Base-by-base conservation (phyloP, 2,797 vertebrate species). In the Alosa sapidissima region DNA sequence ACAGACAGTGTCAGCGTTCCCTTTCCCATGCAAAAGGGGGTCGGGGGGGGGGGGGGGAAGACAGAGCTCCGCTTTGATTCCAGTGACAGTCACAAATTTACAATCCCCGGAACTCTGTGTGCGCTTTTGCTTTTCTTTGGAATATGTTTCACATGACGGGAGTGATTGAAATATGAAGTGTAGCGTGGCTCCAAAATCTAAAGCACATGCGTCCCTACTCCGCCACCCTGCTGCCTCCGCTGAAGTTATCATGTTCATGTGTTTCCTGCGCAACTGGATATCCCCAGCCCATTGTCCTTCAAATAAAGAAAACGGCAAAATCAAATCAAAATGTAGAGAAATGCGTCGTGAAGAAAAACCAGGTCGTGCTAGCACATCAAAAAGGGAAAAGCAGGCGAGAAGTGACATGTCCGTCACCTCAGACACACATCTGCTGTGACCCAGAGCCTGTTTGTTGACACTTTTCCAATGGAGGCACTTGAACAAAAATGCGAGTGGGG, bases 381-480 rank as follows among this genome's bases (percentile, higher is more conserved):
- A 78, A 78, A 13, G 7, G 28, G 47, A 75, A 78, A 19, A 6
- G 36, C 1, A 6, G 58, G n/a, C n/a, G n/a, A 62, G 58, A 82
- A 5, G 58, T 45, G 54, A 45, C 33, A 6, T 33, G 55, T 75
- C 85, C 83, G 85, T 90, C 88, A 85, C 82, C 88, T 47, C 87
- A 48, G 88, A 85, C 65, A 90, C 93, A 94, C 93, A 94, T 91
- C 90, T 89, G 93, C 89, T 84, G 87, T 33, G 94, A 96, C 94
- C 94, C 90, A 81, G 89, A 84, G 94, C 91, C 93, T 94, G 93
- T 94, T 94, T 94, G 94, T 94, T 95, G 95, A 95, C 95, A 95
- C 94, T 93, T 94, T 93, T 81, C 93, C 93, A 93, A 92, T 93
- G 91, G 93, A 93, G 92, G 91, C 93, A 94, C 94, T 94, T 95